These are phyloP conservation scores for Aldabrachelys gigantea DNA, from an alignment of 2,113 vertebrate species.

Conservation along the genomic window DNA sequence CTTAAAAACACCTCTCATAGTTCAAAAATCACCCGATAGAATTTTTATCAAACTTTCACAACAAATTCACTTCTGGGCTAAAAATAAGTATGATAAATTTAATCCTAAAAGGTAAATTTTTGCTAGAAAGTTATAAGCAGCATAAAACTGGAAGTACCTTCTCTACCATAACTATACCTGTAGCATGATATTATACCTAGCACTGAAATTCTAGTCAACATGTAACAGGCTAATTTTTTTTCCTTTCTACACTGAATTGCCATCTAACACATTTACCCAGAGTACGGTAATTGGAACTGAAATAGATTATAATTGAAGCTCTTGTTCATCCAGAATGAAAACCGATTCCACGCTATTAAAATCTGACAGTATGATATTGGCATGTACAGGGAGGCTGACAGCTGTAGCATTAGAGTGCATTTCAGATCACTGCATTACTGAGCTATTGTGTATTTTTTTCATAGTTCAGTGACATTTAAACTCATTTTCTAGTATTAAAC, in stretches of 20 bases:
- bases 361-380: slow-evolving; percentile 12
- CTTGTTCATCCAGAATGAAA: slow-evolving; percentile 59
- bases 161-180: fast-evolving
- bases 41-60: background rate
- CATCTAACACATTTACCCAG: background rate
- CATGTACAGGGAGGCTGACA: background rate
- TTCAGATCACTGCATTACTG: background rate
- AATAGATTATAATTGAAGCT: slow-evolving; percentile 38
- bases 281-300: slow-evolving; percentile 25
- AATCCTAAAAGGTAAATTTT: background rate
- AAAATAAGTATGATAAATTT: background rate
- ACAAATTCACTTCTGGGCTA: background rate
- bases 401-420: background rate
- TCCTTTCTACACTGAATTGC: background rate
- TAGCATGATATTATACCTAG: background rate
- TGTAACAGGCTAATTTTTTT: background rate
- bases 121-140: background rate
- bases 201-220: background rate
- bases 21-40: background rate
- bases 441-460: background rate
- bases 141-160: background rate
- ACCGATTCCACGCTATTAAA: slow-evolving; percentile 29
- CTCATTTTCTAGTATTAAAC: slow-evolving; percentile 22
- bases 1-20: background rate
- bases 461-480: background rate